Evolutionary conservation across 2,888 invertebrate genomes (phyloP).

Genomic region (Serripes groenlandicus): DNA sequence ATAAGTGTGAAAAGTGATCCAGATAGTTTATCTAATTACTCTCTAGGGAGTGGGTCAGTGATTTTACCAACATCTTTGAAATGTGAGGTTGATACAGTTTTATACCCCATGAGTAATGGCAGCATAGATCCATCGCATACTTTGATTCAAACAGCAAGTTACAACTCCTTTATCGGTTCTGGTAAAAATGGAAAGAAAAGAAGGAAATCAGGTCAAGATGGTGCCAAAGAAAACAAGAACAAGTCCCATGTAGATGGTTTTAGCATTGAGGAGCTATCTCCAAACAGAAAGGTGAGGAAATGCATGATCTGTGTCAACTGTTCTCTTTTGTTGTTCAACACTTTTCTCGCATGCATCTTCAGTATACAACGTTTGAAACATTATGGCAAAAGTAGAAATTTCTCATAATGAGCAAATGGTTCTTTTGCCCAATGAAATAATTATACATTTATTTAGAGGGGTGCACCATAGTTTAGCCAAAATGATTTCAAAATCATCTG

Average conservation of each 20-base stretch:
- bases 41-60: conserved; percentile 44
- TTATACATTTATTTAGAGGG: too few species aligned
- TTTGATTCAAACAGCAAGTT: conserved; percentile 70
- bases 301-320: too few species aligned
- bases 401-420: too few species aligned
- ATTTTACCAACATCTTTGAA: conserved; percentile 13
- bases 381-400: too few species aligned
- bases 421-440: too few species aligned
- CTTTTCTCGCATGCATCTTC: too few species aligned
- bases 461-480: too few species aligned
- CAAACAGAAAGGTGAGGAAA: conserved; percentile 36
- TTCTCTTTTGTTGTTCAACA: too few species aligned
- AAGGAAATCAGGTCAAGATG: conserved; percentile 41
- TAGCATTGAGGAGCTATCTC: conserved; percentile 7
- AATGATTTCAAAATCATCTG: too few species aligned
- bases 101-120: conserved; percentile 49
- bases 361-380: too few species aligned
- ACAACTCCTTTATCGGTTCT: conserved; percentile 65
- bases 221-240: conserved; percentile 35
- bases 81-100: conserved; percentile 38
- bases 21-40: conserved; percentile 58
- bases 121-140: conserved; percentile 59
- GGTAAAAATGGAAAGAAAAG: conserved; percentile 33
- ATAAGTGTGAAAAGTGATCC: conserved; percentile 62
- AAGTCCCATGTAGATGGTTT: not conserved